Percentiles rank a stretch among this genome's conserved stretches.
These are phyloP conservation scores for Brachionus sp. DNA, from an alignment of 1,140 invertebrate species.

Conservation along the genomic window DNA sequence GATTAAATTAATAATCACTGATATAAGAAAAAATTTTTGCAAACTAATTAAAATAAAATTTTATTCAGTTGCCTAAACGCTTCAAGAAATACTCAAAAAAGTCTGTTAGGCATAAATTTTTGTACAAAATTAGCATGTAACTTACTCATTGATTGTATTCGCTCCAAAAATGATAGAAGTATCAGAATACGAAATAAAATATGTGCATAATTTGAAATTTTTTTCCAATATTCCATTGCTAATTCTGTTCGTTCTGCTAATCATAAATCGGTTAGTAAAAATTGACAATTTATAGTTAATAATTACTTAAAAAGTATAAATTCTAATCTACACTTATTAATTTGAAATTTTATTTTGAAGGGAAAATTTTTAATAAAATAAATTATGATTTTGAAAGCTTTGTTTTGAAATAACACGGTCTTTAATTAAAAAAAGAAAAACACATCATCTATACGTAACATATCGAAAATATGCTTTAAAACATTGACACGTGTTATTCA, in stretches of 20 bases:
- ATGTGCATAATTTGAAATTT: slow-evolving; percentile 36
- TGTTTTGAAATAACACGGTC: not conserved
- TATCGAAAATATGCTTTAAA: not conserved
- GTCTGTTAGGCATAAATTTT: not conserved
- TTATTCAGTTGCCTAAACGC: not conserved
- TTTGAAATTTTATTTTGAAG: not conserved
- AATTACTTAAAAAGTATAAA: not conserved
- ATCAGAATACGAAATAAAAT: not conserved
- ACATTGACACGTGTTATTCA: not conserved
- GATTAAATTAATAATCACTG: not conserved
- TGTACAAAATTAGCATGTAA: not conserved
- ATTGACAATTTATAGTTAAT: not conserved
- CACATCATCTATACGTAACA: not conserved
- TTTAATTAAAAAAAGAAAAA: not conserved
- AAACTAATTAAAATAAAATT: slow-evolving; percentile 10
- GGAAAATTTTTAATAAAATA: not conserved
- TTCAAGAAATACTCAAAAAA: not conserved
- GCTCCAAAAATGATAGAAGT: not conserved
- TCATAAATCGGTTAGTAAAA: not conserved
- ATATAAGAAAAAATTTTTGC: slow-evolving; percentile 13
- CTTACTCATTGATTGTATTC: slow-evolving; percentile 28
- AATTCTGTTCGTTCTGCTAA: not conserved
- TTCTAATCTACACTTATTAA: not conserved
- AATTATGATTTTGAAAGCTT: slow-evolving; percentile 42
- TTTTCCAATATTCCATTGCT: not conserved